Evolutionary conservation across 1,140 invertebrate species (phyloP).

Genomic region (Choristoneura fumiferana): DNA sequence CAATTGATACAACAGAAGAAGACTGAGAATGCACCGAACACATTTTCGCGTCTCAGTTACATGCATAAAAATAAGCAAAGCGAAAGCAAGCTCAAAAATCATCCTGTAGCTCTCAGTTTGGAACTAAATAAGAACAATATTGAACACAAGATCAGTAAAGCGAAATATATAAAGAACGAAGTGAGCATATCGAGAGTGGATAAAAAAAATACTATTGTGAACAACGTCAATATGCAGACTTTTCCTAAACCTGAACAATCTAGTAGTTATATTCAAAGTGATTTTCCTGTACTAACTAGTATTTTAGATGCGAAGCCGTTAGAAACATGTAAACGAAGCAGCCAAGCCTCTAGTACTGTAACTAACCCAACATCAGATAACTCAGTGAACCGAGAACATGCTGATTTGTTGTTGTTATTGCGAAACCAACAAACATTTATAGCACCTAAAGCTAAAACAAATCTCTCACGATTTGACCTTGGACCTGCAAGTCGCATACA

Average conservation of each 20-base stretch:
- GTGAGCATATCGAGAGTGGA: constrained; percentile 33
- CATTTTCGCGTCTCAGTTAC: constrained; percentile 65
- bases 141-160: not conserved
- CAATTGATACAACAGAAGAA: constrained; percentile 36
- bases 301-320: too few species aligned
- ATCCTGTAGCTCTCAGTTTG: not conserved
- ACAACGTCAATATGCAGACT: not conserved
- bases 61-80: constrained; percentile 62
- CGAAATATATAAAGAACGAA: constrained; percentile 30
- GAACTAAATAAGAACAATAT: not conserved
- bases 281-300: too few species aligned
- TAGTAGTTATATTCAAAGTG: too few species aligned
- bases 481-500: too few species aligned
- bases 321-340: too few species aligned
- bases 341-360: not conserved
- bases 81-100: constrained; percentile 36
- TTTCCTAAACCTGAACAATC: too few species aligned
- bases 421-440: constrained; percentile 36
- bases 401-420: constrained; percentile 46
- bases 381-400: constrained; percentile 48
- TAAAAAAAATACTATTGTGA: constrained; percentile 6
- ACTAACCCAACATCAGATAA: not conserved
- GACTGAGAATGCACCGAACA: constrained; percentile 55
- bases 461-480: too few species aligned
- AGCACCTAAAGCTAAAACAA: too few species aligned